Evolutionary conservation across 2,888 invertebrate genomes (phyloP), one percentile per base, ranked within the genome.

Genomic region (Nomada hirtipes): DNA sequence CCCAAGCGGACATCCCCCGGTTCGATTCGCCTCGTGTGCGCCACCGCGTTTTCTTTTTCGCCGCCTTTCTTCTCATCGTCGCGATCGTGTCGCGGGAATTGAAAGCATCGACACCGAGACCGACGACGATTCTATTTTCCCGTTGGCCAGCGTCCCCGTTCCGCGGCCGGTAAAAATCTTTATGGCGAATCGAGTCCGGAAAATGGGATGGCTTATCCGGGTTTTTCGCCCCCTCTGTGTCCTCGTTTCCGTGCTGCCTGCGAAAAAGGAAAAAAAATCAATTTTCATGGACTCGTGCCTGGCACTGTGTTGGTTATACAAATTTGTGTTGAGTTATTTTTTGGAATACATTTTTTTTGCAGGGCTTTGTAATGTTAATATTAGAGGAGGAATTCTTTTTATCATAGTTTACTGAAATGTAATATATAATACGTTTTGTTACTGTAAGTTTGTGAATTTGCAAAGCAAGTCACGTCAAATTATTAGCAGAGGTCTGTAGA

Each of bases 1-100:
- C 93, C 93, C 89, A 90, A 93, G 91, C 93, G 93, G 91, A 90
- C 90, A 91, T 93, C 90, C 89, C 86, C 77, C 70, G 81, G 50
- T 82, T 79, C 84, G 76, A 82, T 82, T 83, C 74, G 71, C 71
- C 36, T 55, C 26, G 50, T 44, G 20, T 44, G 20, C 11, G 10
- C 20, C 18, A 15, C 55, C 68, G 68, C 13, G 10, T 36, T 36
- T 55, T 64, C 50, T 7, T 52, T 15, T 18, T 52, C 23, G 23
- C 15, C 23, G 2, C 2, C 23, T 29, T 18, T 23, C 20, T 23
- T 63, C 59, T 15, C 42, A 7, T 10, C 15, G 11, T 15, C 36
- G 47, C 29, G 73, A 57, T 65, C 65, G 73, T 47, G 65, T 57
- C 87, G 85, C 89, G 91, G 89, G 92, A 93, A 93, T 93, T 93